Base-by-base conservation (phyloP, 2,797 vertebrate genomes). In the Anomalospiza imberbis region DNA sequence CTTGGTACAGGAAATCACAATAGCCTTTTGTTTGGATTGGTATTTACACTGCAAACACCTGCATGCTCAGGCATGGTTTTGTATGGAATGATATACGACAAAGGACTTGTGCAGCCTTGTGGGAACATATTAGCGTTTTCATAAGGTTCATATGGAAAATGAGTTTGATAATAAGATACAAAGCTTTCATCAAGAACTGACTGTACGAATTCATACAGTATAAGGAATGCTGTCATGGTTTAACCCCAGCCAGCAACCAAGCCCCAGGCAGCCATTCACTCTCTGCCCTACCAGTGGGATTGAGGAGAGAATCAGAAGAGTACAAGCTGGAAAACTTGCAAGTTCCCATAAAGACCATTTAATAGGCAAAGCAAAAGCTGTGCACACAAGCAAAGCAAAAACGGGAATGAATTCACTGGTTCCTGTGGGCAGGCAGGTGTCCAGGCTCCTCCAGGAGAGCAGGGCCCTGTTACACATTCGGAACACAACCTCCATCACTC, bases 341-440 rank as follows among this genome's bases (percentile, higher is more conserved):
- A 58, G 19, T 54, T 73, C 3, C 5, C 28, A 25, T 38, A 73
- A 55, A 71, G 45, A 34, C 58, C 6, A 3, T 47, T 36, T 25
- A 36, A 36, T 36, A 38, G 13, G 22, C 6, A 54, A 54, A 85
- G 24, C 32, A 67, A 54, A 78, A 72, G 31, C 45, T 65, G 48
- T 0, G 0, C 31, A 42, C 0, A 0, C 26, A 36, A 54, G 40
- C 11, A 32, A 54, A 72, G 22, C 26, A 18, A 54, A 58, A 36
- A 20, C 5, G 14, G 40, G 40, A 66, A 47, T 73, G 3, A 60
- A 44, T 38, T 38, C 74, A 54, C 19, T 21, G 7, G 4, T 25
- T 78, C 67, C 67, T 24, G 10, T 16, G 47, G 42, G 54, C 47
- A 42, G 42, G 67, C 13, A 32, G 45, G 7, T 36, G 58, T 66